Evolutionary conservation across 2,888 invertebrate genomes (phyloP).

Genomic region (Lithophane semibrunnea): DNA sequence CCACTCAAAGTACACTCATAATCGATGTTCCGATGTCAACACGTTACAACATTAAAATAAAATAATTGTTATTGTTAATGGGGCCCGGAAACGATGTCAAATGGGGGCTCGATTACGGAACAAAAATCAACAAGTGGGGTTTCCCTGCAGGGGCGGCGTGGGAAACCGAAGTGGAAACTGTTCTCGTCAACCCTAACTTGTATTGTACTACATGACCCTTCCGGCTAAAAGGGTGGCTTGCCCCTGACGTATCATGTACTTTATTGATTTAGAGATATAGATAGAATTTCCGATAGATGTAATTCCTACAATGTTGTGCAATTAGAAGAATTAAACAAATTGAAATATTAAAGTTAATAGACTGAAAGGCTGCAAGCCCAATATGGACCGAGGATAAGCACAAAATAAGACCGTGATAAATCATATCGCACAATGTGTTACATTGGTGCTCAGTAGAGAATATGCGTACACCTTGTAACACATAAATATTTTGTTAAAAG

Average conservation of each 20-base stretch:
- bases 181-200: slow-evolving; percentile 85
- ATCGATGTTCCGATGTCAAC: slow-evolving; percentile 67
- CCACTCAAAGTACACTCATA: slow-evolving; percentile 53
- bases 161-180: slow-evolving; percentile 84
- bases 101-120: slow-evolving; percentile 81
- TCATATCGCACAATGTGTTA: slow-evolving; percentile 11
- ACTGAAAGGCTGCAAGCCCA: background rate
- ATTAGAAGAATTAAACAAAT: background rate
- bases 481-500: slow-evolving; percentile 51
- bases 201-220: slow-evolving; percentile 77
- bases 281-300: slow-evolving; percentile 26
- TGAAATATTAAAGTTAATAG: background rate
- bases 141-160: slow-evolving; percentile 84
- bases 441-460: background rate
- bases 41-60: slow-evolving; percentile 71
- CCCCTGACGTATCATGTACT: slow-evolving; percentile 43
- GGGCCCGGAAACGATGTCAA: slow-evolving; percentile 82
- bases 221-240: slow-evolving; percentile 72
- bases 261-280: slow-evolving; percentile 62
- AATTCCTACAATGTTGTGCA: background rate
- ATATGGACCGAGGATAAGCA: background rate
- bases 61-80: slow-evolving; percentile 75
- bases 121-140: slow-evolving; percentile 87
- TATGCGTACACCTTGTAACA: slow-evolving; percentile 4
- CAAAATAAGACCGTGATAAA: background rate